A percentile compares a stretch with the other conserved stretches of the same genome.
Evolutionary conservation across 1,140 invertebrate genomes (phyloP).

Genomic region (Tribolium castaneum): DNA sequence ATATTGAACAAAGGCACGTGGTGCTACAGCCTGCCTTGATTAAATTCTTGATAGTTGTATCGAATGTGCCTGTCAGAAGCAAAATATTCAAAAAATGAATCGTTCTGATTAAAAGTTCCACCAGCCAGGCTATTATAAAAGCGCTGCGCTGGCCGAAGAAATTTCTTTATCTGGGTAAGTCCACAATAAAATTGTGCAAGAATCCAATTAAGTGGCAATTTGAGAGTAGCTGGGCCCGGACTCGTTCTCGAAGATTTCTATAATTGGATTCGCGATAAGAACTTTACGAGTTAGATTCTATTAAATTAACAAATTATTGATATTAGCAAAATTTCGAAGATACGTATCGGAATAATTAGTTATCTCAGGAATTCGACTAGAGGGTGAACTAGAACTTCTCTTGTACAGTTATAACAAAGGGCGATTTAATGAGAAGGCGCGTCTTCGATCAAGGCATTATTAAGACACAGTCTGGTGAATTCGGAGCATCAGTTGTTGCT

Average conservation of each 20-base stretch:
- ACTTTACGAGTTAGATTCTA: constrained; percentile 11
- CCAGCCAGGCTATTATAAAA: constrained; percentile 43
- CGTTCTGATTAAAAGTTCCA: too few species aligned
- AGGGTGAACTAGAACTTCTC: constrained; percentile 1
- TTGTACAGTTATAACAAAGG: constrained; percentile 12
- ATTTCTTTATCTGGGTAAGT: constrained; percentile 49
- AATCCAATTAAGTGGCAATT: constrained; percentile 53
- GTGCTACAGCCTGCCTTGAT: neutral
- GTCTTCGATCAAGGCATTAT: constrained; percentile 28
- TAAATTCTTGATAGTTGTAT: constrained; percentile 28
- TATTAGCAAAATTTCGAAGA: neutral
- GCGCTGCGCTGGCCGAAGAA: constrained; percentile 50
- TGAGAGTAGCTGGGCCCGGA: constrained; percentile 40
- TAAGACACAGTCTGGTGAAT: constrained; percentile 27
- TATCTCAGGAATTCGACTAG: neutral
- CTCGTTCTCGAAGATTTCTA: constrained; percentile 47
- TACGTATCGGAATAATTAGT: constrained; percentile 15
- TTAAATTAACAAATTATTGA: constrained; percentile 24
- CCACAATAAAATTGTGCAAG: constrained; percentile 50
- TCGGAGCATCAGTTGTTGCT: neutral
- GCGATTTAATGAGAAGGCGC: constrained; percentile 27
- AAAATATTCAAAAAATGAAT: neutral
- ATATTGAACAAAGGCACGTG: constrained; percentile 24
- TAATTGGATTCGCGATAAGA: constrained; percentile 53
- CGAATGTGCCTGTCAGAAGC: neutral